These are phyloP conservation scores for Siniperca scherzeri DNA, from an alignment of 2,797 vertebrate species.

Conservation along the genomic window DNA sequence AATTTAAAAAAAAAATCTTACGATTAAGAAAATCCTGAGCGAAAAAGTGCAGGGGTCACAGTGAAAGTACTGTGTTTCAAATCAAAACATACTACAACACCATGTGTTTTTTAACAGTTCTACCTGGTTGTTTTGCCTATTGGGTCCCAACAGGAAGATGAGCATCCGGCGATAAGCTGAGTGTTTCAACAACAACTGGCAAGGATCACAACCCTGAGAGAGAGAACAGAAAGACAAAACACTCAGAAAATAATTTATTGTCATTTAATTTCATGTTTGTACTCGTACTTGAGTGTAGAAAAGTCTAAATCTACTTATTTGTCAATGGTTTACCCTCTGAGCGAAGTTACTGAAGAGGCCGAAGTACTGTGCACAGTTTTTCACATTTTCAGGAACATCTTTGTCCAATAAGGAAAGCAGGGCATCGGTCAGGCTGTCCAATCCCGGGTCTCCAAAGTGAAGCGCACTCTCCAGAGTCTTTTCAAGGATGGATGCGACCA, in stretches of 20 bases:
- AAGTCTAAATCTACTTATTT: background rate
- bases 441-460: conserved; percentile 91
- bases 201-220: conserved; percentile 91
- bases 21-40: background rate
- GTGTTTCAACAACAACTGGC: conserved; percentile 93
- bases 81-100: too few species aligned
- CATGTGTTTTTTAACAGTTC: background rate
- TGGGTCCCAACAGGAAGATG: conserved; percentile 94
- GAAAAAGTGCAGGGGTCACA: background rate
- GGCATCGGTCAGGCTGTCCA: conserved; percentile 91
- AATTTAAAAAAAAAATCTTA: background rate
- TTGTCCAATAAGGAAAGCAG: conserved; percentile 96
- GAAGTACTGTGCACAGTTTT: conserved; percentile 99
- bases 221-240: background rate
- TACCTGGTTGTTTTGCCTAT: conserved; percentile 96
- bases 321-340: conserved; percentile 88
- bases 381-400: conserved; percentile 98
- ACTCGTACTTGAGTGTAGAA: background rate
- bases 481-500: conserved; percentile 96
- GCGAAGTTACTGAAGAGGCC: conserved; percentile 97
- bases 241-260: background rate
- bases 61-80: background rate
- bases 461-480: conserved; percentile 97
- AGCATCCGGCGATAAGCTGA: conserved; percentile 95
- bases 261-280: background rate